Evolutionary conservation across 2,888 invertebrate genomes (phyloP), one percentile per base, ranked within the genome.

Genomic region (Odontomyia ornata): DNA sequence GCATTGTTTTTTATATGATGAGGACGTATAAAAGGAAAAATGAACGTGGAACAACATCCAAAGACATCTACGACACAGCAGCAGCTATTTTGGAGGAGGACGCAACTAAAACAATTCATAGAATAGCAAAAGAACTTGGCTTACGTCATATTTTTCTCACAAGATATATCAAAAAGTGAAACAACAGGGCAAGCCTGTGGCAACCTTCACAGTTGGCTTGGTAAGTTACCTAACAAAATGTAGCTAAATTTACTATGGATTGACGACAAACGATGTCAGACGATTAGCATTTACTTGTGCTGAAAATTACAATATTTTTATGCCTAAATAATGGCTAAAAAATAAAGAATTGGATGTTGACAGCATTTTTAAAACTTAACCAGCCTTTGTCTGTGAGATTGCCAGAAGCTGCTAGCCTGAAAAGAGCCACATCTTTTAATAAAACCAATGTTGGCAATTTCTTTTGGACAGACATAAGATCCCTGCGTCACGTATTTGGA

Each of bases 381-480:
- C 28, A 28, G 18, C 7, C 13, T 7, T 65, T 65, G 36, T 28
- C 65, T 25, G 25, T 65, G 18, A 27, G 65, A 15, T 23, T 18
- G 11, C 28, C 65, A 65, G 60, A 60, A 21, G 67, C 64, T 57
- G n/a, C 57, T n/a, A 62, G 43, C 25, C 23, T 75, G 52, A 52
- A 15, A 4, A 52, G 52, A 52, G 52, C 52, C 52, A 52, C 52
- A 52, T 9, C 52, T 52, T 15, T 52, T 36, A 80, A 82, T 80
- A 80, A 72, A 56, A 78, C 80, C 18, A 82, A 82, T 79, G 81
- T 80, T 18, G 56, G 47, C 43, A 67, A 21, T 72, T 79, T 81
- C 81, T 81, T 82, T 80, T 80, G 75, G 80, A 81, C 62, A 80
- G 64, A 79, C 71, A 80, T 79, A 77, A 80, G 79, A 80, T 80